phyloP scores from a whole-genome alignment of 2,888 invertebrate genomes.

The Ashinkailepas kermadecensis region DNA sequence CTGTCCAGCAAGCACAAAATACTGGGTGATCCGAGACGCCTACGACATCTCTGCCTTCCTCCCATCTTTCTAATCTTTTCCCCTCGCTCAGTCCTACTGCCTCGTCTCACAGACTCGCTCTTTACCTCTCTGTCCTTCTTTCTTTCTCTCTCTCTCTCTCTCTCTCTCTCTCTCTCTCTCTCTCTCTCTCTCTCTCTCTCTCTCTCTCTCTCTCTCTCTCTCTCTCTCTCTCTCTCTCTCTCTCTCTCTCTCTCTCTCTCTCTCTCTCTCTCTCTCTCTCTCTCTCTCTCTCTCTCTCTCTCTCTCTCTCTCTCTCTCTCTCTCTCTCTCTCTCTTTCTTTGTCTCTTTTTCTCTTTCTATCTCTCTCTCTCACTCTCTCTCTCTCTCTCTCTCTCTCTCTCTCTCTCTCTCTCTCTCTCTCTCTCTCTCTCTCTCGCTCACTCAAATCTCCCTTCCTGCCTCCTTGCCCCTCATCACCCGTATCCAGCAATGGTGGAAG shows the following conservation, averaged over 20 bases:
- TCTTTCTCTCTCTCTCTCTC: constrained; percentile 8
- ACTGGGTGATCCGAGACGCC: too few species aligned
- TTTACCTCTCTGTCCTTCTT: background rate
- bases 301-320: constrained; percentile 3
- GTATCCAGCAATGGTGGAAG: too few species aligned
- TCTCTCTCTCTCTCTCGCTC: background rate
- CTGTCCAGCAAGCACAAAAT: background rate
- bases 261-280: background rate
- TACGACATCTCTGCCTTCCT: background rate
- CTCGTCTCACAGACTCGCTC: background rate
- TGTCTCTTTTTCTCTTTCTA: background rate
- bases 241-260: background rate
- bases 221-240: background rate
- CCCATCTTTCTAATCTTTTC: background rate
- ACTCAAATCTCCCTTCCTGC: background rate
- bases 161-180: constrained; percentile 3
- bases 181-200: background rate
- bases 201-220: background rate
- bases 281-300: constrained; percentile 14
- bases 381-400: background rate
- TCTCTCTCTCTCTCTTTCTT: constrained; percentile 2
- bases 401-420: background rate
- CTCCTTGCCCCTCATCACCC: too few species aligned
- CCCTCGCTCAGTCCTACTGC: too few species aligned
- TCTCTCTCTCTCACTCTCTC: background rate